phyloP scores from a whole-genome alignment of 1,140 invertebrate species.

The Orussus abietinus region DNA sequence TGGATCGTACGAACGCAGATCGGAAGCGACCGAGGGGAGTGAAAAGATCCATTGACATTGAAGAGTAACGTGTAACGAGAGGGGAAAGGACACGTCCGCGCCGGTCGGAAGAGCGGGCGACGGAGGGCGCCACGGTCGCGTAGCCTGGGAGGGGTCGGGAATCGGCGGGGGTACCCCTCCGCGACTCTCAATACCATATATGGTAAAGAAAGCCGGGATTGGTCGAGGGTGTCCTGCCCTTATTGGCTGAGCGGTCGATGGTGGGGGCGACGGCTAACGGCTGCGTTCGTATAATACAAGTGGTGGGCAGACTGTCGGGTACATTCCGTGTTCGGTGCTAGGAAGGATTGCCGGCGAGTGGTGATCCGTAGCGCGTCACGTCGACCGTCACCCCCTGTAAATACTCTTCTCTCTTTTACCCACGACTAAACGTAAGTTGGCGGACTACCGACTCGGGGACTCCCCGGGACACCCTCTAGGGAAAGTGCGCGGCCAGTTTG shows the following conservation, averaged over 20 bases:
- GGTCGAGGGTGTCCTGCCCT: slow-evolving; percentile 46
- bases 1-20: slow-evolving; percentile 18
- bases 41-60: slow-evolving; percentile 3
- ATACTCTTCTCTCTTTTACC: slow-evolving; percentile 38
- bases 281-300: slow-evolving; percentile 47
- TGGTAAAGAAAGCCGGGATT: slow-evolving; percentile 56
- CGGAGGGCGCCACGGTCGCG: neutral
- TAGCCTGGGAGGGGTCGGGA: slow-evolving; percentile 9
- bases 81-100: slow-evolving; percentile 8
- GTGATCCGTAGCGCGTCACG: slow-evolving; percentile 20
- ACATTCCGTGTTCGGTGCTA: slow-evolving; percentile 47
- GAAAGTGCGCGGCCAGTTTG: too few species aligned
- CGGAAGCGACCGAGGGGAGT: neutral
- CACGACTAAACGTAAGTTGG: slow-evolving; percentile 38
- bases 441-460: too few species aligned
- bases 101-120: neutral
- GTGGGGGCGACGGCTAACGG: slow-evolving; percentile 34
- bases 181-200: slow-evolving; percentile 52
- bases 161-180: slow-evolving; percentile 27
- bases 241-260: slow-evolving; percentile 32
- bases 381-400: slow-evolving; percentile 32
- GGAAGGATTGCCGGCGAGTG: slow-evolving; percentile 21
- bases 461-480: too few species aligned
- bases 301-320: slow-evolving; percentile 32
- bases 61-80: too few species aligned